Evolutionary conservation across 2,113 vertebrate genomes (phyloP), one percentile per base, ranked within the genome.

Genomic region (Phodopus roborovskii): DNA sequence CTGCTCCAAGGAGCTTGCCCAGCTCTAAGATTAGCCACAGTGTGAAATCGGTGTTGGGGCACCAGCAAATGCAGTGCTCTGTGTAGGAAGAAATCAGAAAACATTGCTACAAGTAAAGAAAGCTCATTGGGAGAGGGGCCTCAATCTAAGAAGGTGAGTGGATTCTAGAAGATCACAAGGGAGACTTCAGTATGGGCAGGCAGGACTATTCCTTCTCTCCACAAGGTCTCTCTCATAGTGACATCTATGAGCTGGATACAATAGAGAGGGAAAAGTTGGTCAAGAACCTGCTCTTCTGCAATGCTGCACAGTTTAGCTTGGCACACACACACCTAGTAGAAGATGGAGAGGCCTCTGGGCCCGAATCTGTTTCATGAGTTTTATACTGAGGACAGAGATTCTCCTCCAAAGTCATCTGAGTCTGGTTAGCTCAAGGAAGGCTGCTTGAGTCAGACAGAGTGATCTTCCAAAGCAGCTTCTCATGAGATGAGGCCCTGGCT

Each of bases 371-470:
- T 90, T 83, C 86, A 28, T 88, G 81, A 50, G 62, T 83, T 92
- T 82, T 58, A 74, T 82, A 71, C 36, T 75, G 50, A 94, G 24
- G 75, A 90, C 53, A 64, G 74, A 95, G 64, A 22, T 73, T 92
- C 96, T 97, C 97, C 96, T 94, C 95, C 0, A 39, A 91, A 78
- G 90, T 95, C 92, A 73, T 95, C 92, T 87, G 95, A 92, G 78
- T 93, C 91, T 91, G 3, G 77, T 96, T 88, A 97, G 89, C 86
- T 45, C 10, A 26, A 64, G 68, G 91, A 95, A 97, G 92, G 74
- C 74, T 7, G 83, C 91, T 96, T 79, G 92, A 97, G 94, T 94
- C 96, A 97, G 97, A 96, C 97, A 78, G 96, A 97, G 96, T 94
- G 93, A 96, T 82, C 94, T 97, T 74, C 33, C 88, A 68, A 92